These are phyloP conservation scores for Sorex maritimensis DNA, from an alignment of 2,797 vertebrate genomes.

Conservation along the genomic window DNA sequence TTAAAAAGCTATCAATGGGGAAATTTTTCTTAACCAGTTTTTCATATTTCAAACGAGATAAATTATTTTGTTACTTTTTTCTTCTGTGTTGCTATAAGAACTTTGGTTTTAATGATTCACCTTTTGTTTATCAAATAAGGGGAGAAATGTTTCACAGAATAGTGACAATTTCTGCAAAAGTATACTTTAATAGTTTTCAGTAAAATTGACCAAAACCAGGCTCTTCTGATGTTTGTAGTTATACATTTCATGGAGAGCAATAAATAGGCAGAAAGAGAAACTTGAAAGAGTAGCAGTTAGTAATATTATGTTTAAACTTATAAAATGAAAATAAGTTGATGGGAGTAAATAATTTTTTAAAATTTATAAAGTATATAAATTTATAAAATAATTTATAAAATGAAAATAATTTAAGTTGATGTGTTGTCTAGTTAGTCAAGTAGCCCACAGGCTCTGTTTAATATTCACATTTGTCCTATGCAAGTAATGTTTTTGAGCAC, in stretches of 20 bases:
- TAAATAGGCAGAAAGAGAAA: neutral
- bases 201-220: constrained; percentile 16
- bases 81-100: constrained; percentile 22
- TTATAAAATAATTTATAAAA: neutral
- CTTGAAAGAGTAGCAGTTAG: constrained; percentile 1
- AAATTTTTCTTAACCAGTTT: constrained; percentile 13
- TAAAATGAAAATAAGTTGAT: too few relatives aligned
- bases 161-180: constrained; percentile 55
- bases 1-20: neutral
- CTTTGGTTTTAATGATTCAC: constrained; percentile 38
- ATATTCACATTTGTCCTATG: neutral
- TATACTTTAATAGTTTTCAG: neutral
- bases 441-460: neutral
- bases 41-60: constrained; percentile 39
- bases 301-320: neutral
- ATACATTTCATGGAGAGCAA: constrained; percentile 1
- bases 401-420: neutral
- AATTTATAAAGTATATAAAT: neutral
- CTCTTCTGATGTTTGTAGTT: neutral
- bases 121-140: constrained; percentile 32
- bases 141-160: constrained; percentile 7
- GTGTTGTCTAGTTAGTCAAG: neutral
- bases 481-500: neutral
- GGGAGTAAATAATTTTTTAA: too few relatives aligned
- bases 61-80: constrained; percentile 47